A percentile compares a stretch with the other conserved stretches of the same genome.
These are phyloP conservation scores for Ranitomeya variabilis DNA, from an alignment of 2,113 vertebrate species.

Conservation along the genomic window DNA sequence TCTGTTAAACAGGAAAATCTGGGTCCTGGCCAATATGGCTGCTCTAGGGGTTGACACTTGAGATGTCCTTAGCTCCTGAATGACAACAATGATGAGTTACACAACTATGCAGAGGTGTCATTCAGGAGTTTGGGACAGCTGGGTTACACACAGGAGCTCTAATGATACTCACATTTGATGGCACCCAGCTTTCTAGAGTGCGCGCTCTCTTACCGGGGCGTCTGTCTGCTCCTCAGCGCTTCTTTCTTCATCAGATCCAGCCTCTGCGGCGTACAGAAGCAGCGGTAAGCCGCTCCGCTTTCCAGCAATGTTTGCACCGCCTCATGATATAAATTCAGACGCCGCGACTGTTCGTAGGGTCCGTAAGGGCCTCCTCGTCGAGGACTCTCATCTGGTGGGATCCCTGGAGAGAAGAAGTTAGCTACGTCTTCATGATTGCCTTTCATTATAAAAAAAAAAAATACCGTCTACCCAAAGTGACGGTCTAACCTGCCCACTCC, in stretches of 20 bases:
- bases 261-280: conserved; percentile 87
- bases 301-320: conserved; percentile 71
- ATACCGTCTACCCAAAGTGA: no score
- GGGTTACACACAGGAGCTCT: neutral
- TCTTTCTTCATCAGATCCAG: conserved; percentile 88
- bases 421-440: neutral
- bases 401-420: conserved; percentile 69
- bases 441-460: no score
- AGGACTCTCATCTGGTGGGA: conserved; percentile 90
- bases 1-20: neutral
- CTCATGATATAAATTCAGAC: conserved; percentile 78
- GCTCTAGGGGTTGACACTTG: no score
- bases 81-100: neutral
- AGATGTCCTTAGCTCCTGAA: no score
- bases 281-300: conserved; percentile 80
- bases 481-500: conserved; percentile 86
- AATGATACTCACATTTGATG: neutral
- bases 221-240: conserved; percentile 79
- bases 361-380: conserved; percentile 75
- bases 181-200: neutral
- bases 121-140: neutral
- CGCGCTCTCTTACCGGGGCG: conserved; percentile 76
- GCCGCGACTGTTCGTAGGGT: conserved; percentile 87
- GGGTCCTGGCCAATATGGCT: neutral
- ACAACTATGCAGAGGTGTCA: neutral